Evolutionary conservation across 2,888 invertebrate species (phyloP), one percentile per base, ranked within the genome.

Genomic region (Trypoxylon attenuatum): DNA sequence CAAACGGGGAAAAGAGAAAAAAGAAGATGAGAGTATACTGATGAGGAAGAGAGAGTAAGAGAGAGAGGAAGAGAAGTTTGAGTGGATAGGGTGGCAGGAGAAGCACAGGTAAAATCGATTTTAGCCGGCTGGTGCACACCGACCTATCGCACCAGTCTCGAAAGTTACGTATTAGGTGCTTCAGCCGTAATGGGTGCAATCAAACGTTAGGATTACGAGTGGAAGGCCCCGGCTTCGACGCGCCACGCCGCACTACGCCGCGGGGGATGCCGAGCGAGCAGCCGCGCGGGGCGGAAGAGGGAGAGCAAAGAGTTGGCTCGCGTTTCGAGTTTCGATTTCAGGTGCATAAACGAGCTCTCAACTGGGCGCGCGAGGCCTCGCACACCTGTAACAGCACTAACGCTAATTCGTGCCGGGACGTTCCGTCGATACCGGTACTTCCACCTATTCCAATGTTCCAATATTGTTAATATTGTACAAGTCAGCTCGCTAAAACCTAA

Each of bases 141-240:
- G 71, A 76, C 72, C 77, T 71, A 74, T 67, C 68, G 73, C 66
- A 29, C 60, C 39, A 72, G 71, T 71, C 73, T 72, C 69, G 69
- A 75, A 79, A 81, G 76, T 81, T 80, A 81, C 76, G 75, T 78
- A 78, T 76, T 75, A 80, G 80, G 70, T 72, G 73, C 74, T 80
- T 73, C 71, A 64, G 61, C 70, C 68, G 76, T 78, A 83, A 81
- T 81, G 72, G 80, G 69, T 67, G 76, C 78, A 79, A 83, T 83
- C 82, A 81, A 82, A 81, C 72, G 77, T 78, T 73, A 78, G 75
- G 76, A 80, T 81, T 82, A 80, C 78, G 71, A 77, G 65, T 47
- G 46, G 47, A 52, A 49, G 50, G 45, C 38, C n/a, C n/a, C n/a
- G 42, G 55, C 33, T 4, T 19, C 16, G 25, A 10, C 33, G 49